Conservation (phyloP, 2,888 invertebrate genomes). For the Salticus scenicus region DNA sequence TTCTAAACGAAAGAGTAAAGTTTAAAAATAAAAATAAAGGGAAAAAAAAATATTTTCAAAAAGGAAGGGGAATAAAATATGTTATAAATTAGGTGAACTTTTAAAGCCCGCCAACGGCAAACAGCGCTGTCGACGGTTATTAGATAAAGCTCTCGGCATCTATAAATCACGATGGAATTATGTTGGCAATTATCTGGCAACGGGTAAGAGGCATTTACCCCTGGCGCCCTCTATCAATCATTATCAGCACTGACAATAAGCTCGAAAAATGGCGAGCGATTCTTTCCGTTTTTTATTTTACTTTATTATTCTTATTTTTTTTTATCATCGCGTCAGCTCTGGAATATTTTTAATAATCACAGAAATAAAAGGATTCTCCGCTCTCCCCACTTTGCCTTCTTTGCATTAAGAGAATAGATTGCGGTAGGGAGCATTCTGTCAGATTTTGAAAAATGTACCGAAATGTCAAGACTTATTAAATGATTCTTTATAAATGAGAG, state of each 20-base stretch:
- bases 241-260: conserved; percentile 70
- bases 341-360: conserved; percentile 42
- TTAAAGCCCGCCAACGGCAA: conserved; percentile 68
- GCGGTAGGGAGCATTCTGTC: conserved; percentile 30
- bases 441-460: conserved; percentile 12
- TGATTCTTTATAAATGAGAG: conserved; percentile 15
- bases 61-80: conserved; percentile 58
- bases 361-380: conserved; percentile 56
- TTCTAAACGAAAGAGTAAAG: conserved; percentile 65
- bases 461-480: conserved; percentile 14
- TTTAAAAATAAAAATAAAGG: conserved; percentile 60
- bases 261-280: conserved; percentile 62
- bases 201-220: conserved; percentile 70
- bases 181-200: conserved; percentile 71
- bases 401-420: conserved; percentile 55
- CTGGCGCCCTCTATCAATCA: conserved; percentile 70
- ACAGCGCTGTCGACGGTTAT: conserved; percentile 68
- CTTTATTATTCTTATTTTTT: conserved; percentile 35
- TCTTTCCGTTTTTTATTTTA: conserved; percentile 29
- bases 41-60: neutral
- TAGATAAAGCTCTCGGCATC: conserved; percentile 69
- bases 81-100: conserved; percentile 69
- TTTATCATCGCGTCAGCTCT: conserved; percentile 6
- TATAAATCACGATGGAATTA: conserved; percentile 70
- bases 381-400: neutral